These are phyloP conservation scores for Notodonta dromedarius DNA, from an alignment of 2,888 invertebrate genomes.

Conservation along the genomic window DNA sequence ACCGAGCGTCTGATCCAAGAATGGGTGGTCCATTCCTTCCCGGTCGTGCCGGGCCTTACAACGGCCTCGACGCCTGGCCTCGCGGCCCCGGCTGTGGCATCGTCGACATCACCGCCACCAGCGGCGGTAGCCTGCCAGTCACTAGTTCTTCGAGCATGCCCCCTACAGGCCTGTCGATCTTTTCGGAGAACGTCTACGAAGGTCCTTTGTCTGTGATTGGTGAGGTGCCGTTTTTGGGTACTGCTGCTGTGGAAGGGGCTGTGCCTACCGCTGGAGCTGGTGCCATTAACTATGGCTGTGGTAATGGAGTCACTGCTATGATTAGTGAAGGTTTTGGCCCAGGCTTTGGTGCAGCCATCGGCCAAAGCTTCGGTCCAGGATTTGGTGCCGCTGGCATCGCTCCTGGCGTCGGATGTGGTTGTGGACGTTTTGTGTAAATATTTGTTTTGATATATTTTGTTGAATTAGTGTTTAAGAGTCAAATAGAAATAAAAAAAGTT, in stretches of 20 bases:
- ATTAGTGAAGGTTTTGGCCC: constrained; percentile 29
- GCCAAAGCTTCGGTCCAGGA: neutral
- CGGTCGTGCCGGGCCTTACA: neutral
- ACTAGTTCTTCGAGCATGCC: constrained; percentile 31
- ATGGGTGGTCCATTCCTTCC: neutral
- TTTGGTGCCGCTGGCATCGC: constrained; percentile 4
- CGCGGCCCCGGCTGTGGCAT: neutral
- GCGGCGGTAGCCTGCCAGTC: constrained; percentile 31
- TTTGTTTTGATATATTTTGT: neutral
- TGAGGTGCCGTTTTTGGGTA: constrained; percentile 33
- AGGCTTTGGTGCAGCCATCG: too few relatives aligned
- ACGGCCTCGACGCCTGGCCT: constrained; percentile 4
- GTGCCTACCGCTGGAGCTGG: constrained; percentile 31
- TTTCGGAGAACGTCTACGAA: constrained; percentile 35
- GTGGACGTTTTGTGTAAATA: neutral
- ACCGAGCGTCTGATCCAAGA: constrained; percentile 6
- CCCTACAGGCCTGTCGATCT: constrained; percentile 29
- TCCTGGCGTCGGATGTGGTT: neutral
- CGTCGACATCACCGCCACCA: constrained; percentile 18
- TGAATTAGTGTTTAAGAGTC: too few relatives aligned
- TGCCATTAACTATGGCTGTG: constrained; percentile 32
- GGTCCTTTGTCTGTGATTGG: constrained; percentile 27
- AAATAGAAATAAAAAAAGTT: too few relatives aligned
- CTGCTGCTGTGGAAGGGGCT: constrained; percentile 27
- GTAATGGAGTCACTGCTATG: constrained; percentile 35